phyloP scores from a whole-genome alignment of 2,888 invertebrate species.

The Cataglyphis albicans region DNA sequence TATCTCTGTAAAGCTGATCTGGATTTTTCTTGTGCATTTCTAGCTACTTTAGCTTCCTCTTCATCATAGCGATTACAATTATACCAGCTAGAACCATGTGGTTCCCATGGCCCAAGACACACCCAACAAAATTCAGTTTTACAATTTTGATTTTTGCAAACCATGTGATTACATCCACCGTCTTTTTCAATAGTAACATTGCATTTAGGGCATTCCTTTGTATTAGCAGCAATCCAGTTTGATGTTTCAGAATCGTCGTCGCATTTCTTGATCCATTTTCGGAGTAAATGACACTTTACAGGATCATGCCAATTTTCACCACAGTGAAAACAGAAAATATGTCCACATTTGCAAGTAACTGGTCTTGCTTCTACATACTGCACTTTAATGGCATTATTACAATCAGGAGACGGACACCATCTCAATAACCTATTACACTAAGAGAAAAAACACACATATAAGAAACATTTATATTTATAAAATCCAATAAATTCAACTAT shows the following conservation, averaged over 20 bases:
- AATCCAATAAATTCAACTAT: not conserved
- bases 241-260: constrained; percentile 99
- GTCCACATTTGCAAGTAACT: constrained; percentile 96
- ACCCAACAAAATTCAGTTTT: constrained; percentile 99
- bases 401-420: constrained; percentile 99
- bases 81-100: constrained; percentile 99
- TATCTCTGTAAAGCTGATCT: constrained; percentile 98
- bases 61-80: constrained; percentile 99
- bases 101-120: constrained; percentile 99
- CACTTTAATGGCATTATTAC: constrained; percentile 97
- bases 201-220: constrained; percentile 99
- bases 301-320: constrained; percentile 99
- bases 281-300: constrained; percentile 96
- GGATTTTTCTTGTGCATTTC: constrained; percentile 98
- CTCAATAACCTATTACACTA: constrained; percentile 97
- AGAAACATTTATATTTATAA: not conserved
- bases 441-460: constrained; percentile 64
- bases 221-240: constrained; percentile 99
- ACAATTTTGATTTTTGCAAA: constrained; percentile 99
- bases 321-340: constrained; percentile 98
- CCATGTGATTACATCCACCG: constrained; percentile 99
- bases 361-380: constrained; percentile 96
- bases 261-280: constrained; percentile 99
- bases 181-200: constrained; percentile 98
- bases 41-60: constrained; percentile 97